Percentiles rank a stretch among this genome's conserved stretches.
Conservation (phyloP, 1,140 invertebrate genomes). For the Rhyzopertha dominica region DNA sequence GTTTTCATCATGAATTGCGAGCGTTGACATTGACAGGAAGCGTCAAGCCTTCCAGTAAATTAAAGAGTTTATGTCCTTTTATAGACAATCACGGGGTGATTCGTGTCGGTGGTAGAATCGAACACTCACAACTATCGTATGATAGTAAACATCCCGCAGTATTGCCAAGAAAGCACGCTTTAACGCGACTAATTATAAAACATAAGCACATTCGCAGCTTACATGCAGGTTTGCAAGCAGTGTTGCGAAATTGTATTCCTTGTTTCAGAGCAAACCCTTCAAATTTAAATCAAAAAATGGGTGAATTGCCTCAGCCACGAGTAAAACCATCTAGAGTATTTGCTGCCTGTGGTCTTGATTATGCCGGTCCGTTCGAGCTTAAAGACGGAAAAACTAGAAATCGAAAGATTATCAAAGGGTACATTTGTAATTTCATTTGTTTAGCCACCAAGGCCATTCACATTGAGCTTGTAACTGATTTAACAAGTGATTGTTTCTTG, state of each 20-base stretch:
- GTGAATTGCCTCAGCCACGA: too few relatives aligned
- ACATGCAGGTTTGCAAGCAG: too few relatives aligned
- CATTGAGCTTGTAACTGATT: constrained; percentile 36
- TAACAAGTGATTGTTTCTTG: constrained; percentile 28
- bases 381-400: constrained; percentile 20
- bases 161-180: too few relatives aligned
- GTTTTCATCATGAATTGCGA: too few relatives aligned
- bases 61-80: too few relatives aligned
- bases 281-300: not conserved
- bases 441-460: constrained; percentile 36
- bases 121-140: not conserved
- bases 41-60: too few relatives aligned
- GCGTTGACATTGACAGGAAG: too few relatives aligned
- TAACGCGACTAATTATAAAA: too few relatives aligned
- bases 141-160: not conserved
- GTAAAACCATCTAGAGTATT: too few relatives aligned
- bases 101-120: not conserved
- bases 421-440: constrained; percentile 40
- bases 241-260: not conserved
- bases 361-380: constrained; percentile 23
- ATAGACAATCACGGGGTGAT: not conserved
- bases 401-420: constrained; percentile 28
- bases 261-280: constrained; percentile 2
- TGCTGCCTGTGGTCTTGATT: constrained; percentile 37
- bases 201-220: too few relatives aligned